Evolutionary conservation across 2,797 vertebrate genomes (phyloP).

Genomic region (Perodicticus potto): DNA sequence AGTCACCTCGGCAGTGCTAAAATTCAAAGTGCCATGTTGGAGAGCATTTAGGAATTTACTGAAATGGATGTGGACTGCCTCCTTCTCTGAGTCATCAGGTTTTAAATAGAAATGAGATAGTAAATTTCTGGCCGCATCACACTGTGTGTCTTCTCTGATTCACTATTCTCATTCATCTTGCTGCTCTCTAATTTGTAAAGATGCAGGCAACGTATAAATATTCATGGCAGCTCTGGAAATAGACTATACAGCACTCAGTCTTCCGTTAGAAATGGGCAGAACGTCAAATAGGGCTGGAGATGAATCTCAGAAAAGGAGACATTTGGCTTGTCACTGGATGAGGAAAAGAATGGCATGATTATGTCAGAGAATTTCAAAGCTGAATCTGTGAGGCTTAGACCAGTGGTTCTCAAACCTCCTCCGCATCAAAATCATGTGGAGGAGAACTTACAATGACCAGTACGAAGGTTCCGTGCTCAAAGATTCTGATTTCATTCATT

Average conservation of each 20-base stretch:
- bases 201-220: slow-evolving; percentile 85
- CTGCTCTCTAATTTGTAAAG: slow-evolving; percentile 82
- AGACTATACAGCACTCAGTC: slow-evolving; percentile 76
- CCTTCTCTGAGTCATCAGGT: slow-evolving; percentile 82
- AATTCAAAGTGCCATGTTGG: slow-evolving; percentile 66
- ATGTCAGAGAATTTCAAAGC: slow-evolving; percentile 46
- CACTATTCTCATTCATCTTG: slow-evolving; percentile 84
- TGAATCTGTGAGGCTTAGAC: neutral
- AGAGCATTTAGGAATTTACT: slow-evolving; percentile 73
- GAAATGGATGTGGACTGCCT: slow-evolving; percentile 71
- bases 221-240: slow-evolving; percentile 82
- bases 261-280: slow-evolving; percentile 80
- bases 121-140: slow-evolving; percentile 82
- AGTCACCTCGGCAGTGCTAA: slow-evolving; percentile 48
- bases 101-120: slow-evolving; percentile 83
- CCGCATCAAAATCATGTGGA: neutral
- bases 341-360: slow-evolving; percentile 65
- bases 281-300: slow-evolving; percentile 66
- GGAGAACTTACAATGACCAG: neutral
- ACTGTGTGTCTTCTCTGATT: slow-evolving; percentile 80
- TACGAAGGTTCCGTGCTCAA: neutral
- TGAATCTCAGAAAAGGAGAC: slow-evolving; percentile 70
- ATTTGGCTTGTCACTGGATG: slow-evolving; percentile 56
- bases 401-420: neutral
- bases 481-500: neutral